Base-by-base conservation (phyloP, 2,797 vertebrate species). In the Lagodon rhomboides region DNA sequence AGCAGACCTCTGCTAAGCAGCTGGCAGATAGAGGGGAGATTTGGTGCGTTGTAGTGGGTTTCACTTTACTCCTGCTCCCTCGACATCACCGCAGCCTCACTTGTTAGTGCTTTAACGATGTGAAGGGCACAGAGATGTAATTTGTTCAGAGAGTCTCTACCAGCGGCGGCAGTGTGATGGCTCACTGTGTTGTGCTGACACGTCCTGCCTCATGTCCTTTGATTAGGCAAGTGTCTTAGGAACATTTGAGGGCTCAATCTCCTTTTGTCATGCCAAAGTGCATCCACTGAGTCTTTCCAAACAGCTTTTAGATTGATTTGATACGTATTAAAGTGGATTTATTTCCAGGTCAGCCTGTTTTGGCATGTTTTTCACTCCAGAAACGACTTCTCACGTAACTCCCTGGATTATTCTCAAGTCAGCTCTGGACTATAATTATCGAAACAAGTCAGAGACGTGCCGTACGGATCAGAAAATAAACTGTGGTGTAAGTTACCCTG, bases 1-100 rank as follows among this genome's bases (percentile, higher is more conserved):
- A 82, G 88, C 83, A 85, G 91, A 91, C 87, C 84, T 91, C 79
- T 86, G 88, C 84, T 84, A 80, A 92, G 89, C 89, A 60, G 75
- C 88, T 82, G 86, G 77, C 85, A 80, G 64, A 80, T 73, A 30
- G 68, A 62, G 63, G 54, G 65, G 65, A 88, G 77, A 80, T 87
- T 84, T 88, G 75, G 68, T 88, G 60, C 12, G 79, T 87, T 89
- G 67, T 81, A 75, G 82, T 56, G 56, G 79, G 84, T 88, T 90
- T 94, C 77, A 83, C 75, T 89, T 88, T 75, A 68, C 85, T 88
- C 51, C 68, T 55, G 66, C 87, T 87, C 69, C 81, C 82, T 61
- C 60, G 58, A 74, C 75, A 75, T 71, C 77, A 66, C 55, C 58
- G 0, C 78, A 18, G 71, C 75, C 79, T 56, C 80, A 87, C 80